Percentiles rank a stretch among this genome's conserved stretches.
Evolutionary conservation across 1,140 invertebrate genomes (phyloP).

Genomic region (Araneus ventricosus): DNA sequence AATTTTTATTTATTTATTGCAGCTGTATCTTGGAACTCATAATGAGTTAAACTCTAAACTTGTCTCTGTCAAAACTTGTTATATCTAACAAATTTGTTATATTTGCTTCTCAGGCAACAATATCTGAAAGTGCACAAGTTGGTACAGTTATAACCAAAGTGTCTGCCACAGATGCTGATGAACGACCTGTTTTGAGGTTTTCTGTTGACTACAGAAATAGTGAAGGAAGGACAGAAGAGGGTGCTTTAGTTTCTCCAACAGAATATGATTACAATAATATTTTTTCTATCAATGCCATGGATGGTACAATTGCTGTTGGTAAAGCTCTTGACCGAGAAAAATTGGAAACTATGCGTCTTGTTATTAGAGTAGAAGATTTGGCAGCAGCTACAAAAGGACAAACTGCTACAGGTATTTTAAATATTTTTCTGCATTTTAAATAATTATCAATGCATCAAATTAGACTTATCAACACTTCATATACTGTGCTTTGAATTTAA

Average conservation of each 20-base stretch:
- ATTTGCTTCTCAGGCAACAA: constrained; percentile 80
- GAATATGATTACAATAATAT: constrained; percentile 81
- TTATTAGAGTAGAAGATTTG: constrained; percentile 90
- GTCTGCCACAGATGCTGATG: constrained; percentile 89
- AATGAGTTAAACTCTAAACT: too few relatives aligned
- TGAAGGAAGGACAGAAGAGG: constrained; percentile 88
- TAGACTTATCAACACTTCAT: too few relatives aligned
- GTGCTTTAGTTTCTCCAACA: constrained; percentile 78
- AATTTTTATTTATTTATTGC: too few relatives aligned
- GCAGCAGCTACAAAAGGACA: constrained; percentile 88
- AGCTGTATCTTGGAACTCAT: too few relatives aligned
- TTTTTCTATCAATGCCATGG: constrained; percentile 88
- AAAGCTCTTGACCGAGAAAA: constrained; percentile 89
- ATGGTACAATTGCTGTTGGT: constrained; percentile 86
- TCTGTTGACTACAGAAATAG: constrained; percentile 81
- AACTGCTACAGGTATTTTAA: constrained; percentile 84
- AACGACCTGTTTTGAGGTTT: constrained; percentile 87
- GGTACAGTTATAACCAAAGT: constrained; percentile 81
- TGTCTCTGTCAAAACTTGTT: too few relatives aligned
- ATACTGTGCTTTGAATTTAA: too few relatives aligned
- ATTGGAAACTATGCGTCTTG: constrained; percentile 88
- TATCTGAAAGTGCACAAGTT: constrained; percentile 89
- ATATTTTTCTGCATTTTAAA: neutral
- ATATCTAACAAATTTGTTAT: neutral
- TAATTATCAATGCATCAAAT: neutral